Evolutionary conservation across 2,113 vertebrate species (phyloP).

Genomic region (Eupsittula cactorum): DNA sequence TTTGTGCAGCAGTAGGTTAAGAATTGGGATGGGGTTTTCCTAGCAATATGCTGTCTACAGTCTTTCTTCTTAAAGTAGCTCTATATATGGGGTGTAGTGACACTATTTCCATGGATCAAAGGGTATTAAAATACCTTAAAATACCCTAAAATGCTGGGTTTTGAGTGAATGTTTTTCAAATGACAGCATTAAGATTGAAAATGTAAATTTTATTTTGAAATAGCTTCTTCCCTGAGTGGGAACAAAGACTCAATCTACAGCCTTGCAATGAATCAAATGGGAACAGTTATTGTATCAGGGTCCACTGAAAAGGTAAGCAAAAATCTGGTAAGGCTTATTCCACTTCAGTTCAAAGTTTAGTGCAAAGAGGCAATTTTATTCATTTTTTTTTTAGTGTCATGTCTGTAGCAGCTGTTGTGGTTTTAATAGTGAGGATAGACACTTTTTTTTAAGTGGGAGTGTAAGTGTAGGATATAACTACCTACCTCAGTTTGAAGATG

Average conservation of each 20-base stretch:
- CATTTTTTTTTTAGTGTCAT: neutral
- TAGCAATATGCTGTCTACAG: neutral
- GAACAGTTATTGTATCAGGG: slow-evolving; percentile 97
- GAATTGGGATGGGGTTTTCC: neutral
- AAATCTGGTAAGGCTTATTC: neutral
- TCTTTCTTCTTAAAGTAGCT: neutral
- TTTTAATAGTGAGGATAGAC: neutral
- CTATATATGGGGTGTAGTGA: neutral
- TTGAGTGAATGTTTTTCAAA: neutral
- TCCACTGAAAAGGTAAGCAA: slow-evolving; percentile 95
- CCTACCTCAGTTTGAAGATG: neutral
- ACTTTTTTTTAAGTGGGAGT: neutral
- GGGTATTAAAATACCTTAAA: neutral
- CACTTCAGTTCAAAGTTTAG: neutral
- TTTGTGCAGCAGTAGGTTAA: neutral
- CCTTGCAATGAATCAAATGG: slow-evolving; percentile 99
- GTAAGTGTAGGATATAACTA: neutral
- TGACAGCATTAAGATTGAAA: neutral
- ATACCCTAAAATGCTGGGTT: neutral
- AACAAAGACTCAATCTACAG: slow-evolving; percentile 99
- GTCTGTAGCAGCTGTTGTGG: neutral
- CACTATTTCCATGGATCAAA: neutral
- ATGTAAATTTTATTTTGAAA: slow-evolving; percentile 51
- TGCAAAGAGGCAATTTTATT: neutral
- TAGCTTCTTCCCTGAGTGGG: slow-evolving; percentile 96